Evolutionary conservation across 2,888 invertebrate species (phyloP).

Genomic region (Rhogogaster chlorosoma): DNA sequence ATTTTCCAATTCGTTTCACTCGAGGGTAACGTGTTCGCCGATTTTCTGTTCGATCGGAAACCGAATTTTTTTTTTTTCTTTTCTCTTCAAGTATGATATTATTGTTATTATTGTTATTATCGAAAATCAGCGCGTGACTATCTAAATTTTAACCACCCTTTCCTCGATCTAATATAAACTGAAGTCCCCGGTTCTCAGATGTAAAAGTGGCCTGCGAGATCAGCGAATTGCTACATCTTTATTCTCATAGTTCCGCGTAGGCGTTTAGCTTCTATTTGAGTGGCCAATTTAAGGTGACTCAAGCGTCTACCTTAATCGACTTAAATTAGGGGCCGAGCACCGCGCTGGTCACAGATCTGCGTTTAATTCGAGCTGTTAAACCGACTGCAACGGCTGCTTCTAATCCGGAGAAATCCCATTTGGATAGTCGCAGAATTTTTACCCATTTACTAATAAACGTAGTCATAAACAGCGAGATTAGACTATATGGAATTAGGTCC

Average conservation of each 20-base stretch:
- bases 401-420: neutral
- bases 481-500: neutral
- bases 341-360: neutral
- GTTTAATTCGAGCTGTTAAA: neutral
- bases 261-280: slow-evolving; percentile 17
- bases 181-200: neutral
- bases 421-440: neutral
- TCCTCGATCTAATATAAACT: neutral
- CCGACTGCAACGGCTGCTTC: neutral
- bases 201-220: neutral
- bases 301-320: slow-evolving; percentile 31
- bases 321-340: neutral
- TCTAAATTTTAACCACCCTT: neutral
- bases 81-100: neutral
- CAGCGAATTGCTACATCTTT: neutral
- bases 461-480: neutral
- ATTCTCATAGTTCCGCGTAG: neutral
- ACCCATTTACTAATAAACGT: neutral
- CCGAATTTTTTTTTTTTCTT: neutral
- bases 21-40: neutral
- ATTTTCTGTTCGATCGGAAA: neutral
- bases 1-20: neutral
- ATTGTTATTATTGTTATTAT: neutral
- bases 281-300: slow-evolving; percentile 19
- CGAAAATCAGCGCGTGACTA: neutral